Percentiles rank a stretch among this genome's conserved stretches.
These are phyloP conservation scores for Anguilla japonica DNA, from an alignment of 2,113 vertebrate species.

Conservation along the genomic window DNA sequence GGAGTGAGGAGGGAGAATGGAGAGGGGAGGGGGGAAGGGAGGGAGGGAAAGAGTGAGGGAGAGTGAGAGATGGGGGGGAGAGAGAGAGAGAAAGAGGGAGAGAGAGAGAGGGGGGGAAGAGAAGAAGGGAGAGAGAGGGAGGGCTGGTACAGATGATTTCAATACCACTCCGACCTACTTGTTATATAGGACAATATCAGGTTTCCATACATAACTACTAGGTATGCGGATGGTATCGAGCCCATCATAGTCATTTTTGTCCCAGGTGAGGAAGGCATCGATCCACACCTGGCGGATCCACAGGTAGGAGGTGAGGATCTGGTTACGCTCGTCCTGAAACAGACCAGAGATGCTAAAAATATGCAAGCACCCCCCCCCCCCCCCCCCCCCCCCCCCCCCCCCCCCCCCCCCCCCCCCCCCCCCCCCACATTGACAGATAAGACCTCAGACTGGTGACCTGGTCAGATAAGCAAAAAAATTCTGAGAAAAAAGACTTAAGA, in stretches of 20 bases:
- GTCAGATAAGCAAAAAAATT: too few relatives aligned
- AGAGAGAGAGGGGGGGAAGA: not conserved
- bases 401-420: too few relatives aligned
- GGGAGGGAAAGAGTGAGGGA: not conserved
- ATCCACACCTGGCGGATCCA: slow-evolving; percentile 90
- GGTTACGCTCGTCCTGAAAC: slow-evolving; percentile 68
- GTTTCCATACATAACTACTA: slow-evolving; percentile 85
- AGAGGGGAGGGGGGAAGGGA: too few relatives aligned
- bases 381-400: too few relatives aligned
- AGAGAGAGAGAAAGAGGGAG: not conserved
- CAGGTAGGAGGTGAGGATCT: slow-evolving; percentile 75
- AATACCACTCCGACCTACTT: slow-evolving; percentile 70
- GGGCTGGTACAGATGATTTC: slow-evolving; percentile 32
- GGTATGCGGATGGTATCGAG: slow-evolving; percentile 86
- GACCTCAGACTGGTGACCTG: too few relatives aligned
- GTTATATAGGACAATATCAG: slow-evolving; percentile 90
- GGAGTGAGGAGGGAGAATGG: too few relatives aligned
- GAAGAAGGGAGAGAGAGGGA: not conserved
- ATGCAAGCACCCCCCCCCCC: not conserved
- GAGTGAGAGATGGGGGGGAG: not conserved
- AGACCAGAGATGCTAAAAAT: not conserved
- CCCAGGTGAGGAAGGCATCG: slow-evolving; percentile 83
- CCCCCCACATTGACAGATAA: too few relatives aligned
- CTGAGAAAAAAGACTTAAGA: too few relatives aligned
- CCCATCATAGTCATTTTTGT: slow-evolving; percentile 79